These are phyloP conservation scores for Catajapyx aquilonaris DNA, from an alignment of 1,140 invertebrate species.

Conservation along the genomic window DNA sequence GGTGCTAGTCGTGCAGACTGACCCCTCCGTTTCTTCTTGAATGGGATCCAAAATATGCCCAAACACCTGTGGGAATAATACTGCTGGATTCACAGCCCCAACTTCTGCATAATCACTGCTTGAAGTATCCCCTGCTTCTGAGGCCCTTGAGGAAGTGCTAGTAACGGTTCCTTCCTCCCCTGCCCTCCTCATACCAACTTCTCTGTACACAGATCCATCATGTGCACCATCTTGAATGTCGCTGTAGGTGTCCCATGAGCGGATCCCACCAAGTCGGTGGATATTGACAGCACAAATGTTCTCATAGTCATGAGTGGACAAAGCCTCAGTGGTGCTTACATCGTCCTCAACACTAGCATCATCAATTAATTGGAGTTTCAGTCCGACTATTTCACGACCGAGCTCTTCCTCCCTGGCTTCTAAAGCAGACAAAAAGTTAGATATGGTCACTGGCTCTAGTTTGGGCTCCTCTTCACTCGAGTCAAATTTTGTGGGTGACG, in stretches of 20 bases:
- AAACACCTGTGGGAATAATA: constrained; percentile 22
- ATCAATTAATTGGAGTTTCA: too few relatives aligned
- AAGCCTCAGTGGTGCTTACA: constrained; percentile 7
- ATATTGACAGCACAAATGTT: constrained; percentile 42
- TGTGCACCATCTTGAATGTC: constrained; percentile 41
- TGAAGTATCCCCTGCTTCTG: constrained; percentile 3
- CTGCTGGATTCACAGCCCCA: constrained; percentile 6
- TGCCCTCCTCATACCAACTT: too few relatives aligned
- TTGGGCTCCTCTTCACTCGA: too few relatives aligned
- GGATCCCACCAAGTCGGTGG: constrained; percentile 35
- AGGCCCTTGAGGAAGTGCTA: constrained; percentile 18
- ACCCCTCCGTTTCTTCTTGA: constrained; percentile 32
- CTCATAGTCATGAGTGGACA: constrained; percentile 42
- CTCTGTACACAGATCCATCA: constrained; percentile 33
- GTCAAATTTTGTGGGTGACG: too few relatives aligned
- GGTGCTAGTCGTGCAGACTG: neutral
- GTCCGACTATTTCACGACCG: too few relatives aligned
- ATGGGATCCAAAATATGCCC: constrained; percentile 24
- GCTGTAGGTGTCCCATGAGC: constrained; percentile 34
- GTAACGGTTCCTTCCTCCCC: constrained; percentile 30
- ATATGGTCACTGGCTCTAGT: too few relatives aligned
- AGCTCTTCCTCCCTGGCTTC: too few relatives aligned
- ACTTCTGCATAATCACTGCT: constrained; percentile 15
- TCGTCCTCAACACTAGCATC: too few relatives aligned
- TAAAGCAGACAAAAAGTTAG: too few relatives aligned